phyloP scores from a whole-genome alignment of 2,113 vertebrate genomes.

The Parotia lawesii region DNA sequence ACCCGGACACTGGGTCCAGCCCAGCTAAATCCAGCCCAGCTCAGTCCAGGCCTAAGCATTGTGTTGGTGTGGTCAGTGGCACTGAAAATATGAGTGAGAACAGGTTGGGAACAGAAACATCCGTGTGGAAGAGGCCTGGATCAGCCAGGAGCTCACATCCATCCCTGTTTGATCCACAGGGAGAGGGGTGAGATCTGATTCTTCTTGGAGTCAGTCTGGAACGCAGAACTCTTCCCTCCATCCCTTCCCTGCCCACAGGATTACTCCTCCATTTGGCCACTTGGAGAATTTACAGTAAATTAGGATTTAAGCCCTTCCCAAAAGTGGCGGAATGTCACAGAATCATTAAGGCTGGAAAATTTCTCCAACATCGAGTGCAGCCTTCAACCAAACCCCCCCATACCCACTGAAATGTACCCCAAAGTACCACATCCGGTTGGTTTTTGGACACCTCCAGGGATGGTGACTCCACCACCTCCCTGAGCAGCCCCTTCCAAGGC shows the following conservation, averaged over 20 bases:
- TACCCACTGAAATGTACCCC: rapidly evolving
- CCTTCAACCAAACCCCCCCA: not conserved
- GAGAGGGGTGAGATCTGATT: not conserved
- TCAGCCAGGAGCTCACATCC: not conserved
- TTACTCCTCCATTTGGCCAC: not conserved
- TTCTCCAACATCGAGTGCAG: not conserved
- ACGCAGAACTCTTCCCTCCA: not conserved
- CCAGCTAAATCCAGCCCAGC: not conserved
- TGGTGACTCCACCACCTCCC: not conserved
- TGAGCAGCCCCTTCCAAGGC: not conserved
- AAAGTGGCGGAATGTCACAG: not conserved
- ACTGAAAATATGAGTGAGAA: not conserved
- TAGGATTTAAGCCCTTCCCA: not conserved
- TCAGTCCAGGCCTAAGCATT: not conserved
- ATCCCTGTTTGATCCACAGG: not conserved
- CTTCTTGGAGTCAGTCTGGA: not conserved
- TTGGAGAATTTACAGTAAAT: not conserved
- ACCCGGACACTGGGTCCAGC: rapidly evolving
- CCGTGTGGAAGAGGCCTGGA: not conserved
- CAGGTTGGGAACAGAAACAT: not conserved
- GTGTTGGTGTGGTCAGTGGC: not conserved
- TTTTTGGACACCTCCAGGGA: not conserved
- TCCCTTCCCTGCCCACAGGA: not conserved
- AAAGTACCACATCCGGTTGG: not conserved
- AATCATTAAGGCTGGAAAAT: not conserved